Percentiles rank a stretch among this genome's conserved stretches.
Conservation (phyloP, 2,888 invertebrate species). For the Patella ulyssiponensis region DNA sequence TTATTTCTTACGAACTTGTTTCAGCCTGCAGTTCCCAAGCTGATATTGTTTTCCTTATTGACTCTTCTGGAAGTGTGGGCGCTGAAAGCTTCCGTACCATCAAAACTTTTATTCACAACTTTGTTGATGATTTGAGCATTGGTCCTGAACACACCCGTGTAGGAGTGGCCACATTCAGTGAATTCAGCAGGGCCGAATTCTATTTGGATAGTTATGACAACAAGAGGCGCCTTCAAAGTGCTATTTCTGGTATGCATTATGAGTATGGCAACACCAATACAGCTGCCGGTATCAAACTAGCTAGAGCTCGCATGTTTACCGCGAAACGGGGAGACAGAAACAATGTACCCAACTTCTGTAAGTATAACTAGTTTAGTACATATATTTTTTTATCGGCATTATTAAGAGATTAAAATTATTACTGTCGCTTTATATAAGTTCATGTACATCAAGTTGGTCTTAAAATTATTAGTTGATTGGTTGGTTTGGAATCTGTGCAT, state of each 20-base stretch:
- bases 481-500: too few species aligned
- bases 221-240: constrained; percentile 55
- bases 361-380: constrained; percentile 27
- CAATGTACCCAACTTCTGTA: constrained; percentile 57
- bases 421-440: too few species aligned
- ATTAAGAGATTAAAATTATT: too few species aligned
- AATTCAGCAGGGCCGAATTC: constrained; percentile 48
- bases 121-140: constrained; percentile 54
- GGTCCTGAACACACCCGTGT: constrained; percentile 54
- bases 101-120: constrained; percentile 53
- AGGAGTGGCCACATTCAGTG: constrained; percentile 62
- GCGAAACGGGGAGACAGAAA: constrained; percentile 51
- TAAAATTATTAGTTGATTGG: too few species aligned
- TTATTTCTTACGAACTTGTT: constrained; percentile 13
- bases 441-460: too few species aligned
- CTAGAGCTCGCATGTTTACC: constrained; percentile 51
- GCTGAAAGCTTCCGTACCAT: constrained; percentile 53
- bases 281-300: constrained; percentile 58
- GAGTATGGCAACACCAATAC: constrained; percentile 67
- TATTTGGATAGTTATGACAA: constrained; percentile 56
- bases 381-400: too few species aligned
- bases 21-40: constrained; percentile 56
- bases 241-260: constrained; percentile 61
- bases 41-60: constrained; percentile 61
- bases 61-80: constrained; percentile 64